Evolutionary conservation across 2,113 vertebrate genomes (phyloP).

Genomic region (Phocoena sinus): DNA sequence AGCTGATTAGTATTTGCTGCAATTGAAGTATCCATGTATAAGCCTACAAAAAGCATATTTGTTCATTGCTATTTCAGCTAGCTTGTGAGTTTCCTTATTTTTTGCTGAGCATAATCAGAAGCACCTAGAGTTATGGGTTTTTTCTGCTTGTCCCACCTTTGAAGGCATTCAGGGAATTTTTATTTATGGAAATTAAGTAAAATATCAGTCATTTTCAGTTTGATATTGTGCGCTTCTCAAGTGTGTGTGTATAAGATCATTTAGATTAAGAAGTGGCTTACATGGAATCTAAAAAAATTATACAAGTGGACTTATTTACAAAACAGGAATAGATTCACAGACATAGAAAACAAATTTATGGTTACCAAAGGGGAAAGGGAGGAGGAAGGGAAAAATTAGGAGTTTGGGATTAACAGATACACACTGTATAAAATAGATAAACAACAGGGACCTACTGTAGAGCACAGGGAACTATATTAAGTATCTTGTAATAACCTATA

Average conservation of each 20-base stretch:
- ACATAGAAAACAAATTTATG: neutral
- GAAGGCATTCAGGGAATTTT: neutral
- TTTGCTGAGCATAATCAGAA: neutral
- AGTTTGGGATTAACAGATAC: neutral
- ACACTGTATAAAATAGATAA: no score
- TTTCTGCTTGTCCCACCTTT: neutral
- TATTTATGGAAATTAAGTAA: neutral
- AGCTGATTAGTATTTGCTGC: neutral
- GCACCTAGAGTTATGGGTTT: neutral
- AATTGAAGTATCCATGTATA: neutral
- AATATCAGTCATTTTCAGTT: neutral
- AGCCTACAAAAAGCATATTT: neutral
- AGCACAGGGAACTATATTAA: neutral
- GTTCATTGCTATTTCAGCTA: conserved; percentile 11
- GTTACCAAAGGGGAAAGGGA: neutral
- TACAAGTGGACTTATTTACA: neutral
- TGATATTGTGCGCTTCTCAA: neutral
- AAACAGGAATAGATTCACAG: neutral
- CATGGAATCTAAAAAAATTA: neutral
- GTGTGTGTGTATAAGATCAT: neutral
- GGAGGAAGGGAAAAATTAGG: neutral
- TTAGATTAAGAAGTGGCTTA: neutral
- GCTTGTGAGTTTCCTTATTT: neutral
- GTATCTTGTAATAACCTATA: neutral
- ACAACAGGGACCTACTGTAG: neutral